These are phyloP conservation scores for Antedon mediterranea DNA, from an alignment of 53 echinoderm and acorn worm species.

Conservation along the genomic window DNA sequence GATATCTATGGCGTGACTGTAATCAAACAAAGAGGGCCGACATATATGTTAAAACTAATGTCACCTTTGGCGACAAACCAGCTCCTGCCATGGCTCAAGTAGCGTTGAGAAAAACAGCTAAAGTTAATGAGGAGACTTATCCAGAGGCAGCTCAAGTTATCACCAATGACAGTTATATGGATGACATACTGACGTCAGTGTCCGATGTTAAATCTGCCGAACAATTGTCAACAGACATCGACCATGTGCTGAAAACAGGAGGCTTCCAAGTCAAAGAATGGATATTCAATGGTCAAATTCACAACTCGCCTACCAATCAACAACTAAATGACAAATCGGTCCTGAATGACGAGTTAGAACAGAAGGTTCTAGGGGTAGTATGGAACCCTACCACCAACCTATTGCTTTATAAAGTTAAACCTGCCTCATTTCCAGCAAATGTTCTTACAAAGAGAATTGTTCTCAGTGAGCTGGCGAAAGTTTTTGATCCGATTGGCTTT, in stretches of 20 bases:
- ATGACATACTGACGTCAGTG: conserved; percentile 21
- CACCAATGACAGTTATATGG: conserved; percentile 21
- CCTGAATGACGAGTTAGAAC: conserved; percentile 7
- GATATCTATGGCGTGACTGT: conserved; percentile 24
- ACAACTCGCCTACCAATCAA: background rate
- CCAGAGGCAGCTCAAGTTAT: conserved; percentile 20
- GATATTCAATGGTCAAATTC: conserved; percentile 9
- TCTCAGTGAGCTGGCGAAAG: too few species aligned
- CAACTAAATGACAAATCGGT: background rate
- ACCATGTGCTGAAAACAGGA: conserved; percentile 4
- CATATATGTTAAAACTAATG: conserved; percentile 15
- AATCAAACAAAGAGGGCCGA: conserved; percentile 5
- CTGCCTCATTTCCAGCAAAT: background rate
- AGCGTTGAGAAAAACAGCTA: conserved; percentile 12
- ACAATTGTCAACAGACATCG: conserved; percentile 10
- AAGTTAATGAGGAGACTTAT: conserved; percentile 2
- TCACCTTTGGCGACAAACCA: conserved; percentile 27
- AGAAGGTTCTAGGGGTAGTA: conserved; percentile 41
- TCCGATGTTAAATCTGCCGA: background rate
- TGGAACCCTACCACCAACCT: conserved; percentile 24
- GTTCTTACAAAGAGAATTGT: conserved; percentile 26
- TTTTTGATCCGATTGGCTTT: too few species aligned
- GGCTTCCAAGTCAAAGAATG: conserved; percentile 21
- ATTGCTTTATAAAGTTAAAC: conserved; percentile 26
- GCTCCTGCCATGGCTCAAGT: conserved; percentile 12